Conservation (phyloP, 2,113 vertebrate genomes). For the Lasiurus cinereus region DNA sequence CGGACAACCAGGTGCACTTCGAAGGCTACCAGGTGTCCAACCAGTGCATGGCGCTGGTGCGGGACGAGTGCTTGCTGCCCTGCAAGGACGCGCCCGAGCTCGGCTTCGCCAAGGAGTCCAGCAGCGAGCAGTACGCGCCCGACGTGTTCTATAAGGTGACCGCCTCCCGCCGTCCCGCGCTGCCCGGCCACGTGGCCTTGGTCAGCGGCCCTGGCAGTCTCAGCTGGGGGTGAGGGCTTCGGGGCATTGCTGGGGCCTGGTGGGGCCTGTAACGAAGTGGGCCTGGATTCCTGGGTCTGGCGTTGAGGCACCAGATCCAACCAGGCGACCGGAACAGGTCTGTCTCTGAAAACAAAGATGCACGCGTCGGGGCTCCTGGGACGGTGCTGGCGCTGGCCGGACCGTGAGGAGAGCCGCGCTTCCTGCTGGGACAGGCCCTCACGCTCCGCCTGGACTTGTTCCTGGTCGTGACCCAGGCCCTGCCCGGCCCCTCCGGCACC, state of each 20-base stretch:
- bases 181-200: neutral
- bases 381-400: accelerated
- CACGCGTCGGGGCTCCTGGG: neutral
- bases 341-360: neutral
- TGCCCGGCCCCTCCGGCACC: neutral
- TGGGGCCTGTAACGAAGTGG: neutral
- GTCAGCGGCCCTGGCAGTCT: neutral
- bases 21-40: constrained; percentile 99
- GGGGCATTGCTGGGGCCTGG: neutral
- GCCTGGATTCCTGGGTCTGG: neutral
- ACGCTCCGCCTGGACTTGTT: neutral
- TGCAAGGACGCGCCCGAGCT: constrained; percentile 96
- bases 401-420: too few species aligned
- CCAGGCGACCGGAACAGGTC: accelerated
- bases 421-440: neutral
- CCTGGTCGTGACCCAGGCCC: neutral
- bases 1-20: constrained; percentile 99
- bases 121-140: constrained; percentile 98
- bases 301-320: neutral
- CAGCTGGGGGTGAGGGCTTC: too few species aligned
- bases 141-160: constrained; percentile 98
- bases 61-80: constrained; percentile 97
- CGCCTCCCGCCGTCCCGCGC: too few species aligned
- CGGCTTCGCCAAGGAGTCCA: constrained; percentile 98
- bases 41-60: constrained; percentile 98